These are phyloP conservation scores for Eublepharis macularius DNA, from an alignment of 2,113 vertebrate genomes.

Conservation along the genomic window DNA sequence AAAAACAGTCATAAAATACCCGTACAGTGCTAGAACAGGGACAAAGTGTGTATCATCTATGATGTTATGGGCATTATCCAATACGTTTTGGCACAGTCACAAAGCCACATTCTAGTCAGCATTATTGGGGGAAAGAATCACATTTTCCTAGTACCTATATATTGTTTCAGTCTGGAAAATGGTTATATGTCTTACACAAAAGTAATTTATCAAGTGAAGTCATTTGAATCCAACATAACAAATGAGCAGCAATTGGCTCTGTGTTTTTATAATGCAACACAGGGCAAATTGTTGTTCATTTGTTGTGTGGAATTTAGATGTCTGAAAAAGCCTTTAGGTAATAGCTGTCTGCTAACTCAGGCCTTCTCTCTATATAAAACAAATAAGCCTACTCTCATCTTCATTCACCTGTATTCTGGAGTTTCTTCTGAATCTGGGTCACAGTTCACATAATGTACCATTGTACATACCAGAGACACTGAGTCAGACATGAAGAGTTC, in stretches of 20 bases:
- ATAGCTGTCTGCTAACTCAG: constrained; percentile 36
- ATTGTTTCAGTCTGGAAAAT: background rate
- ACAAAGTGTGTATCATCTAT: too few relatives aligned
- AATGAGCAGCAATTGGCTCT: background rate
- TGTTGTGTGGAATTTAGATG: background rate
- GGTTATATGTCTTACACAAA: background rate
- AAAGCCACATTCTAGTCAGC: background rate
- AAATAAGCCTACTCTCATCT: constrained; percentile 42
- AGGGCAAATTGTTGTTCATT: too few relatives aligned
- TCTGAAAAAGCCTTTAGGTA: background rate
- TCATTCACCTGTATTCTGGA: constrained; percentile 37
- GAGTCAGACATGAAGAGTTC: constrained; percentile 19
- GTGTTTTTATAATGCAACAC: background rate
- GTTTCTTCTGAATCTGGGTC: constrained; percentile 68
- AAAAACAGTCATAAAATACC: too few relatives aligned
- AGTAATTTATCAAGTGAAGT: background rate
- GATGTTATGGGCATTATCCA: background rate
- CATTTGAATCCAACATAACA: background rate
- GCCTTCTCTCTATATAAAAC: constrained; percentile 56
- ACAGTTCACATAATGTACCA: constrained; percentile 35
- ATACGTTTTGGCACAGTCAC: background rate
- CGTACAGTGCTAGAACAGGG: background rate
- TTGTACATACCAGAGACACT: background rate
- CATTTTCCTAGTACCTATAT: background rate
- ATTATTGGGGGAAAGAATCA: background rate